Evolutionary conservation across 2,888 invertebrate genomes (phyloP), one percentile per base, ranked within the genome.

Genomic region (Galerucella nymphaeae): DNA sequence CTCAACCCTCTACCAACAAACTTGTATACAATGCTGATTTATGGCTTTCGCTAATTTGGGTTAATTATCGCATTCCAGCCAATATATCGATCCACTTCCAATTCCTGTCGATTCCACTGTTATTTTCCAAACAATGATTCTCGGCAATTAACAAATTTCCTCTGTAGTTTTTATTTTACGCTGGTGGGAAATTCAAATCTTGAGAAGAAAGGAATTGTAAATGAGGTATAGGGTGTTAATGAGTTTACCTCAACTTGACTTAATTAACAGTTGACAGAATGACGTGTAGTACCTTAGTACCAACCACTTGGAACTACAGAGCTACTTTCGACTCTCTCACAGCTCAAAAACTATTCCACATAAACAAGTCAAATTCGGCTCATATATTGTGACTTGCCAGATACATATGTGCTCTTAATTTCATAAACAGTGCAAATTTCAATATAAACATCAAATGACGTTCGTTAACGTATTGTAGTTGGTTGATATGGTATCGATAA

Each of bases 31-130:
- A 63, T 57, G 64, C 63, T 64, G 70, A 70, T 70, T 70, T 70
- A 64, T 57, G 57, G 70, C 63, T 45, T 63, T 42, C 63, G 23
- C 57, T 70, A 70, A 70, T 70, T 70, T 70, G 30, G 63, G 70
- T 70, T 70, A 70, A 70, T 70, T 70, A 70, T 63, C 63, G 70
- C 63, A 70, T 70, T 70, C 70, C 70, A 64, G 16, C 63, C 14
- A 63, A 42, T 70, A 42, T 70, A 63, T 70, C 50, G 67, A 70
- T 70, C 63, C 55, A 23, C 45, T 57, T 55, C 18, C 53, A 62
- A 20, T 62, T 42, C 16, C 61, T 62, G 18, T 18, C 42, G 61
- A 57, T 53, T 41, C 66, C 20, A 45, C 41, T 45, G 58, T 58
- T 57, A 58, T 66, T 66, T 66, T 66, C 66, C 58, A 14, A 58